Base-by-base conservation (phyloP, 2,113 vertebrate genomes). In the Micromys minutus region DNA sequence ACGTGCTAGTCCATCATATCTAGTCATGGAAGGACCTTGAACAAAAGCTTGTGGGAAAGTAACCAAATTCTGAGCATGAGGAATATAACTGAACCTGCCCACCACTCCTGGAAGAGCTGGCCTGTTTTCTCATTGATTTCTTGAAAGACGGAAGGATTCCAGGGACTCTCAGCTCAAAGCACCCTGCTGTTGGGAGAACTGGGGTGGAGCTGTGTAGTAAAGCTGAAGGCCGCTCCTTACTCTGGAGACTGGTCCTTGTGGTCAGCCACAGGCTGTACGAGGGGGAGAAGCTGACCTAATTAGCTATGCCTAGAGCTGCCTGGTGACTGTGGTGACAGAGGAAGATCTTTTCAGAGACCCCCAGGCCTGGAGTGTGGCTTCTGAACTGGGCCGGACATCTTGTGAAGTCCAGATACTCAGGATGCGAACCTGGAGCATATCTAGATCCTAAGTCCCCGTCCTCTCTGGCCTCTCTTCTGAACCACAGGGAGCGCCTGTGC, bases 391-490 rank as follows among this genome's bases (percentile, higher is more conserved):
- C 31, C 42, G 75, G 61, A 65, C 9, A 81, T 91, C 55, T n/a
- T 50, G 52, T 11, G 77, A 89, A 90, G 81, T 76, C 71, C 21
- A 85, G 87, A 52, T 10, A 22, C 15, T 61, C 0, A 1, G n/a
- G 12, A n/a, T 0, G 5, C 22, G 34, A 39, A 34, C 7, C 0
- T 8, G 0, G 22, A 31, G 12, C 9, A 1, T 1, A 1, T 0
- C 5, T 10, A 19, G 19, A 13, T 7, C 52, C 1, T 1, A 2
- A 22, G 6, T 26, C n/a, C 1, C 1, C 0, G 2, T 7, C 6
- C 3, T 71, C 69, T 52, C 42, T 29, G 69, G 61, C 11, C 36
- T 87, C 76, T 76, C 63, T 42, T 77, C 39, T 4, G 4, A 72
- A 16, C 7, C 5, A 16, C 39, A 26, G 19, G 50, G 17, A 16